These are phyloP conservation scores for Rhingia campestris DNA, from an alignment of 2,888 invertebrate genomes.

Conservation along the genomic window DNA sequence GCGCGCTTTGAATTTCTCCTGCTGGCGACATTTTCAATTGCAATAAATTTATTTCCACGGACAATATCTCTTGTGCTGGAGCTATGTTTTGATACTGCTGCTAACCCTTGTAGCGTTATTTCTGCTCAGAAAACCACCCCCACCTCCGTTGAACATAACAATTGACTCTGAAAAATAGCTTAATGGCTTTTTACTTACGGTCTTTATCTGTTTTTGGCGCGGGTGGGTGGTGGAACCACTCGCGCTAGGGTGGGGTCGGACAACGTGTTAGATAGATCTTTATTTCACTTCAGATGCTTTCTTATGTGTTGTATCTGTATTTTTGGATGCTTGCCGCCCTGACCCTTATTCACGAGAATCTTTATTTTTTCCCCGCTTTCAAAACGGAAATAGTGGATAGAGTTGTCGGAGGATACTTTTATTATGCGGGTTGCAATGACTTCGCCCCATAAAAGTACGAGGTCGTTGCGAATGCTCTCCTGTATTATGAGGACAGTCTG, in stretches of 20 bases:
- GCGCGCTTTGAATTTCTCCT: slow-evolving; percentile 55
- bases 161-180: slow-evolving; percentile 73
- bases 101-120: slow-evolving; percentile 18
- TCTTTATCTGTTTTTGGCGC: slow-evolving; percentile 58
- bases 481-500: slow-evolving; percentile 13
- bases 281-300: slow-evolving; percentile 66
- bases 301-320: slow-evolving; percentile 51
- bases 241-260: slow-evolving; percentile 30
- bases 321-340: slow-evolving; percentile 14
- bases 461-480: slow-evolving; percentile 16
- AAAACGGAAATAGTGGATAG: slow-evolving; percentile 35
- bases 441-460: slow-evolving; percentile 25
- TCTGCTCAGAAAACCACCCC: not conserved
- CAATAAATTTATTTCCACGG: slow-evolving; percentile 70
- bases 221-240: not conserved
- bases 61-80: slow-evolving; percentile 62
- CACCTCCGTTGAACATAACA: slow-evolving; percentile 44
- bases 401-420: slow-evolving; percentile 44
- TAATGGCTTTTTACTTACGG: slow-evolving; percentile 74
- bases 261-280: slow-evolving; percentile 69
- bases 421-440: slow-evolving; percentile 67
- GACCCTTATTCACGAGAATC: not conserved
- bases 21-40: slow-evolving; percentile 69
- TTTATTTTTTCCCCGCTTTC: not conserved
- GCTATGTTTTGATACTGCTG: slow-evolving; percentile 40